A percentile compares a stretch with the other conserved stretches of the same genome.
phyloP scores from a whole-genome alignment of 2,113 vertebrate genomes.

The Ramphastos sulfuratus region DNA sequence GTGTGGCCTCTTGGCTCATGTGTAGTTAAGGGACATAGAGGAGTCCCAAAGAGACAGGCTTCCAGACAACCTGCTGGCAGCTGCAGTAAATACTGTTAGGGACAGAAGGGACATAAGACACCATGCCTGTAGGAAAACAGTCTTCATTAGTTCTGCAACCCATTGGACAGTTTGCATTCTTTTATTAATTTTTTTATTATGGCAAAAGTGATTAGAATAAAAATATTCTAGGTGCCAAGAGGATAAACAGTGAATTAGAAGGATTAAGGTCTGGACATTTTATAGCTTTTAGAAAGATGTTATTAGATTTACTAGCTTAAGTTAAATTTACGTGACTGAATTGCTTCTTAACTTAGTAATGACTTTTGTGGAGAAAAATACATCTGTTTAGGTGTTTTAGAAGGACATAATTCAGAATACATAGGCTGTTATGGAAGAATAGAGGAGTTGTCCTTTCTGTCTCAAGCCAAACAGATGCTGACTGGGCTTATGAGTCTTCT shows the following conservation, averaged over 20 bases:
- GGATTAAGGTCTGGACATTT: conserved; percentile 55
- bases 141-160: conserved; percentile 19
- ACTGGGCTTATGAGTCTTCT: background rate
- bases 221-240: conserved; percentile 51
- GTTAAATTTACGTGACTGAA: conserved; percentile 41
- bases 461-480: background rate
- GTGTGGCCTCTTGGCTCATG: background rate
- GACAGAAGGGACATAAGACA: background rate
- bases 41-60: background rate
- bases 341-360: conserved; percentile 43
- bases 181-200: conserved; percentile 44
- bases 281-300: conserved; percentile 57
- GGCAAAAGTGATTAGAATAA: conserved; percentile 38
- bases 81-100: background rate
- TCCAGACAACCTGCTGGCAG: background rate
- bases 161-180: background rate
- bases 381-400: conserved; percentile 32
- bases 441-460: background rate
- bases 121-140: background rate
- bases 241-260: conserved; percentile 64
- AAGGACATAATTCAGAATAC: conserved; percentile 4
- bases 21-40: background rate
- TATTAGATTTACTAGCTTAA: conserved; percentile 57
- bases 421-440: background rate
- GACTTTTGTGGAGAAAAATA: background rate